Percentiles rank a stretch among this genome's conserved stretches.
These are phyloP conservation scores for Phocoena phocoena DNA, from an alignment of 2,113 vertebrate genomes.

Conservation along the genomic window DNA sequence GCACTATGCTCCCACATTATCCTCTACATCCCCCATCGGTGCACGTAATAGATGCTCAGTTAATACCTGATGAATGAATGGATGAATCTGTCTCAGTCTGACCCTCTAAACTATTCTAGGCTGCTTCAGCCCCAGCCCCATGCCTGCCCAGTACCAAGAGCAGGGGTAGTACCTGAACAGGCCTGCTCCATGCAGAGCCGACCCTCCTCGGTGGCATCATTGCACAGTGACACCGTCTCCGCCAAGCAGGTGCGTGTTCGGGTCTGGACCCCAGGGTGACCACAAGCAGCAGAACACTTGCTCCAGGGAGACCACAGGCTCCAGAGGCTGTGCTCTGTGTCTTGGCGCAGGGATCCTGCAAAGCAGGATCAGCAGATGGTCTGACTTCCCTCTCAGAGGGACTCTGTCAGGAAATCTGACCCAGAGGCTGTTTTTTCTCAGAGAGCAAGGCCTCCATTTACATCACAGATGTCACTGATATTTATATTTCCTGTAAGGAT, in stretches of 20 bases:
- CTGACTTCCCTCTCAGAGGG: not conserved
- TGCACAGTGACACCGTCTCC: constrained; percentile 84
- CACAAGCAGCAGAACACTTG: constrained; percentile 90
- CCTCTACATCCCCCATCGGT: not conserved
- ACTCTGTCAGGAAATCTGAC: not conserved
- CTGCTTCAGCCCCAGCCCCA: not conserved
- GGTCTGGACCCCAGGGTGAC: constrained; percentile 88
- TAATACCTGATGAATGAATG: not conserved
- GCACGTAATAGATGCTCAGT: not conserved
- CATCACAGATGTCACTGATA: not conserved
- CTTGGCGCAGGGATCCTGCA: constrained; percentile 80
- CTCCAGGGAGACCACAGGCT: constrained; percentile 94
- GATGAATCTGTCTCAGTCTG: not conserved
- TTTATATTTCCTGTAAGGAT: not conserved
- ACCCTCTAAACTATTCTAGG: not conserved
- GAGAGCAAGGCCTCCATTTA: not conserved
- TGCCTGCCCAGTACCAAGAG: not conserved
- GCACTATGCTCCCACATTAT: not conserved
- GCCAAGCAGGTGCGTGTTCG: constrained; percentile 90
- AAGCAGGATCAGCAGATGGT: not conserved
- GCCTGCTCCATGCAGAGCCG: constrained; percentile 88
- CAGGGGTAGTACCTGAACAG: constrained; percentile 84
- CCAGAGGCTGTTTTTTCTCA: not conserved
- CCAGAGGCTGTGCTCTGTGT: constrained; percentile 84
- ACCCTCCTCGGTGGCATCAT: constrained; percentile 88